These are phyloP conservation scores for Melinaea marsaeus DNA, from an alignment of 2,888 invertebrate species.

Conservation along the genomic window DNA sequence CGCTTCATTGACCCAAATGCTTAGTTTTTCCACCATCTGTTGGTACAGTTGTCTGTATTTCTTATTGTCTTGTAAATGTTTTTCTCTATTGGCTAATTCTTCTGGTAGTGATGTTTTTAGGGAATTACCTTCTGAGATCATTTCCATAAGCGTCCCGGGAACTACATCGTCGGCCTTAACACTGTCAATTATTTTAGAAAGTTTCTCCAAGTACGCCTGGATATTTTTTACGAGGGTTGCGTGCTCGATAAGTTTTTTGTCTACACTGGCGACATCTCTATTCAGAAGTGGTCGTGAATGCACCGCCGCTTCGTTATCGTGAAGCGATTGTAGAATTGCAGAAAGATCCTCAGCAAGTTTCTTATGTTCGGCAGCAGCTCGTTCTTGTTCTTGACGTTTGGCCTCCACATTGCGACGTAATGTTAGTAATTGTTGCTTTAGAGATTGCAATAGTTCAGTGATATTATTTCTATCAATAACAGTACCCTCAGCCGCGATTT, in stretches of 20 bases:
- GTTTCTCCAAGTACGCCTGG: constrained; percentile 82
- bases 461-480: constrained; percentile 91
- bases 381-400: constrained; percentile 91
- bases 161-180: constrained; percentile 87
- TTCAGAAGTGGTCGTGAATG: constrained; percentile 90
- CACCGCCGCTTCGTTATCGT: constrained; percentile 87
- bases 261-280: constrained; percentile 87
- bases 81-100: constrained; percentile 88
- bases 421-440: constrained; percentile 89
- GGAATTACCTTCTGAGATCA: constrained; percentile 90
- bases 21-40: constrained; percentile 85
- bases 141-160: constrained; percentile 88
- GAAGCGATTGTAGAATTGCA: constrained; percentile 88
- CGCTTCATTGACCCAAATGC: constrained; percentile 90
- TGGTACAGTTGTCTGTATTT: constrained; percentile 87
- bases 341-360: constrained; percentile 91
- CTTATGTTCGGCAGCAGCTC: constrained; percentile 91
- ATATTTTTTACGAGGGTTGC: constrained; percentile 82
- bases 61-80: constrained; percentile 88
- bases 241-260: constrained; percentile 88
- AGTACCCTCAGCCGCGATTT: constrained; percentile 93
- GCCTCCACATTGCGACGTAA: constrained; percentile 89
- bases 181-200: constrained; percentile 83
- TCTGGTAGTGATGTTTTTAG: constrained; percentile 86
- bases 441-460: constrained; percentile 89